Conservation (phyloP, 2,797 vertebrate species). For the Hafferia zeledoni region DNA sequence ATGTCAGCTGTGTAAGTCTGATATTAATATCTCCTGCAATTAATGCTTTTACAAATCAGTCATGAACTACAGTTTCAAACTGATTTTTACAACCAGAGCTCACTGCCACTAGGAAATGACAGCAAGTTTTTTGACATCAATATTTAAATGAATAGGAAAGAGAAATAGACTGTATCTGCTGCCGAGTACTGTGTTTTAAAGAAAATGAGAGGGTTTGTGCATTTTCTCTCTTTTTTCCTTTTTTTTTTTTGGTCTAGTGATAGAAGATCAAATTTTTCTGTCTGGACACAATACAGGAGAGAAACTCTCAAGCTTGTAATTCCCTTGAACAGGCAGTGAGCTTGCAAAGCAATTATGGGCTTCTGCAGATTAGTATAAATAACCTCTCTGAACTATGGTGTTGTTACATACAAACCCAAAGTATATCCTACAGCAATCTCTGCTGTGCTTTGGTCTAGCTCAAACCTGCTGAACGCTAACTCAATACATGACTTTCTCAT, state of each 20-base stretch:
- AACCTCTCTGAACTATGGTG: background rate
- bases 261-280: conserved; percentile 10
- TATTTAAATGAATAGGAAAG: conserved; percentile 7
- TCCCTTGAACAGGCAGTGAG: background rate
- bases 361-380: conserved; percentile 55
- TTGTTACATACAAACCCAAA: conserved; percentile 19
- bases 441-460: conserved; percentile 23
- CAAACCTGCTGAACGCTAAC: background rate
- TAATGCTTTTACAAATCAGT: conserved; percentile 46
- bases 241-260: background rate
- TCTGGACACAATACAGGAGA: background rate
- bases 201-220: background rate
- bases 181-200: background rate
- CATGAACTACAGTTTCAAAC: conserved; percentile 26
- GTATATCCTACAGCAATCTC: conserved; percentile 35
- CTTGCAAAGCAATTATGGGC: conserved; percentile 41
- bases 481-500: background rate
- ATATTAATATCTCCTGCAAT: conserved; percentile 21
- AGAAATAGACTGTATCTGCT: background rate
- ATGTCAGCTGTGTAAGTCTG: background rate
- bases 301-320: conserved; percentile 30
- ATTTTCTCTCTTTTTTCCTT: background rate
- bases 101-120: background rate
- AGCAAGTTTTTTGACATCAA: background rate
- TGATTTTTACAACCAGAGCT: conserved; percentile 37